Base-by-base conservation (phyloP, 2,113 vertebrate species). In the Chionomys nivalis region DNA sequence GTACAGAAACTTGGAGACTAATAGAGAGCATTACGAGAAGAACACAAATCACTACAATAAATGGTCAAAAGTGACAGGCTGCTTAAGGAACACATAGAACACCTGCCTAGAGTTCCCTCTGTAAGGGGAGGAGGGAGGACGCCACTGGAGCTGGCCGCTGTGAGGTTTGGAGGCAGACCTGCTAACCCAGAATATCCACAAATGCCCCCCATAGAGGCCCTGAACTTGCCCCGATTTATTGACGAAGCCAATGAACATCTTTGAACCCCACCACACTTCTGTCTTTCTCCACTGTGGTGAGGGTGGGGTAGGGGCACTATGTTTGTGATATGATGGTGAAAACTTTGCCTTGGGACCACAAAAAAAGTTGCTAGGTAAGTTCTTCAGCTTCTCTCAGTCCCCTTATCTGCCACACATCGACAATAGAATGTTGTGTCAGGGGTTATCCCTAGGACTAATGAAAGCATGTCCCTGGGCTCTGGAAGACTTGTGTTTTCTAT, bases 21-120 rank as follows among this genome's bases (percentile, higher is more conserved):
- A 55, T 73, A 87, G 79, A 75, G 33, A 65, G 39, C 91, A 91
- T 89, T 95, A 58, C 66, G 73, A 93, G 52, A 61, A 81, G 61
- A 91, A 81, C 68, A 73, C 79, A 94, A 91, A 87, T 82, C 83
- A 83, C 36, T 91, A 47, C 33, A 68, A 31, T 93, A 92, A 90
- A 94, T 95, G 63, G 26, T 63, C 91, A 49, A 77, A 70, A 7
- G n/a, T 77, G 58, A 68, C 9, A 33, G 58, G 31, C 83, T 85
- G 5, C 63, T 93, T 31, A 52, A 87, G 3, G 28, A 92, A 4
- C 39, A 90, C 55, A 78, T 68, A 77, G 36, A 75, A 92, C 73
- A 14, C 58, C 89, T 44, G 66, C 17, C 83, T 87, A 63, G 66
- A 95, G 5, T 47, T 58, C 12, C 42, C 77, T 87, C 42, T 44